Evolutionary conservation across 30 jellyfish, hydroid and myxozoan genomes (phyloP).

Genomic region (Pseudorhiza aurosa): DNA sequence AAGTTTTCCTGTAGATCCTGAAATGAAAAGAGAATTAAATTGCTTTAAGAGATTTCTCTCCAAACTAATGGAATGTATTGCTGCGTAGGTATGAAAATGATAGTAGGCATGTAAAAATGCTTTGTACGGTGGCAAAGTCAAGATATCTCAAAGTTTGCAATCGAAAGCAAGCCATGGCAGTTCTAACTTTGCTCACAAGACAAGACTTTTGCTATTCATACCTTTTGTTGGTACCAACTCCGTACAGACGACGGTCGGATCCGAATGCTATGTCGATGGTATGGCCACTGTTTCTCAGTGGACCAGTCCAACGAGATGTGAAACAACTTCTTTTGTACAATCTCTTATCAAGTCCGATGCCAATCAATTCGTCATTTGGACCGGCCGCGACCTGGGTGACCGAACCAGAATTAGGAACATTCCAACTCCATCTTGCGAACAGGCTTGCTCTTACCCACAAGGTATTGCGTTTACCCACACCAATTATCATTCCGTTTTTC

Average conservation of each 20-base stretch:
- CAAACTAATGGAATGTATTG: too few species aligned
- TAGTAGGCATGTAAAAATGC: too few species aligned
- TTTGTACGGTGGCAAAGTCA: too few species aligned
- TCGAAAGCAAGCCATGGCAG: too few species aligned
- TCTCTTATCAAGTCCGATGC: not conserved
- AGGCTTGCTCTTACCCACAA: slow-evolving; percentile 7
- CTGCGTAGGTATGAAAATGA: too few species aligned
- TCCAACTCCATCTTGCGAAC: not conserved
- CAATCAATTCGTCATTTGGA: not conserved
- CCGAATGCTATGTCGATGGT: slow-evolving; percentile 6
- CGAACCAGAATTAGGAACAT: slow-evolving; percentile 2
- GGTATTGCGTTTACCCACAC: not conserved
- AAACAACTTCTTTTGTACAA: not conserved
- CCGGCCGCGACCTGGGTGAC: not conserved
- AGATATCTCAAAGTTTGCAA: too few species aligned
- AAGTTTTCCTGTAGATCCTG: slow-evolving; percentile 30
- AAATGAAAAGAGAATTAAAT: too few species aligned
- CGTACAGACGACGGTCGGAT: slow-evolving; percentile 13
- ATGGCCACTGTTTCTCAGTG: not conserved
- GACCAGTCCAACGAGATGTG: slow-evolving; percentile 11
- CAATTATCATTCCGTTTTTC: slow-evolving; percentile 13
- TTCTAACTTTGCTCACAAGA: too few species aligned
- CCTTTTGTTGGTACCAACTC: slow-evolving; percentile 15
- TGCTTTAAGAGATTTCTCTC: too few species aligned
- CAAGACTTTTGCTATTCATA: too few species aligned